Conservation (phyloP, 2,888 invertebrate species). For the Cenopis cana region DNA sequence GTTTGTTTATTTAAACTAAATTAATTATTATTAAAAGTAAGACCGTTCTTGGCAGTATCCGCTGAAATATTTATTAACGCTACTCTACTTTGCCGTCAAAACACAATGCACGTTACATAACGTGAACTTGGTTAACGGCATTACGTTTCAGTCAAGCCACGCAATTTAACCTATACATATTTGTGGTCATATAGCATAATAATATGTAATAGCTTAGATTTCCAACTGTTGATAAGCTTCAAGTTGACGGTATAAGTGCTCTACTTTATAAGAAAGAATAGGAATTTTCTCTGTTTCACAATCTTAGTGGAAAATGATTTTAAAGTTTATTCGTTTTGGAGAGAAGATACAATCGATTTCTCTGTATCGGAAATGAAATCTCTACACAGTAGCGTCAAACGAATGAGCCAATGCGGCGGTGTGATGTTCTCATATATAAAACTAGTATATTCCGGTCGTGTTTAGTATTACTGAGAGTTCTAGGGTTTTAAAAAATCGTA, state of each 20-base stretch:
- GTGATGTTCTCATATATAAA: conserved; percentile 1
- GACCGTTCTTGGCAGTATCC: not conserved
- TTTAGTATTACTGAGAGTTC: not conserved
- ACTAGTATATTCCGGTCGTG: not conserved
- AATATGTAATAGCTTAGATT: conserved; percentile 30
- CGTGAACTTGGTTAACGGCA: conserved; percentile 29
- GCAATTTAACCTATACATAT: conserved; percentile 21
- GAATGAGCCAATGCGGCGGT: not conserved
- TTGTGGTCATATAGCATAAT: conserved; percentile 26
- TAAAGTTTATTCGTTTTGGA: conserved; percentile 18
- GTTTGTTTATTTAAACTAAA: not conserved
- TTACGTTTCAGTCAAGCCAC: conserved; percentile 26
- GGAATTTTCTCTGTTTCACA: conserved; percentile 18
- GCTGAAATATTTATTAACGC: conserved; percentile 10
- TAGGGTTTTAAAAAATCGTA: too few relatives aligned
- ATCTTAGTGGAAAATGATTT: not conserved
- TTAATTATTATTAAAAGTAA: conserved; percentile 1
- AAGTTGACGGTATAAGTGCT: conserved; percentile 9
- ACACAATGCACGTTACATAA: conserved; percentile 28
- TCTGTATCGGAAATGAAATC: conserved; percentile 32
- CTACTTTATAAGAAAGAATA: conserved; percentile 15
- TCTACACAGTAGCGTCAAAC: conserved; percentile 18
- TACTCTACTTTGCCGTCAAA: conserved; percentile 14
- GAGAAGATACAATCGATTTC: conserved; percentile 9
- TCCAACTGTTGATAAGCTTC: conserved; percentile 17